phyloP scores from a whole-genome alignment of 2,888 invertebrate species.

The Ophion obscuratus region DNA sequence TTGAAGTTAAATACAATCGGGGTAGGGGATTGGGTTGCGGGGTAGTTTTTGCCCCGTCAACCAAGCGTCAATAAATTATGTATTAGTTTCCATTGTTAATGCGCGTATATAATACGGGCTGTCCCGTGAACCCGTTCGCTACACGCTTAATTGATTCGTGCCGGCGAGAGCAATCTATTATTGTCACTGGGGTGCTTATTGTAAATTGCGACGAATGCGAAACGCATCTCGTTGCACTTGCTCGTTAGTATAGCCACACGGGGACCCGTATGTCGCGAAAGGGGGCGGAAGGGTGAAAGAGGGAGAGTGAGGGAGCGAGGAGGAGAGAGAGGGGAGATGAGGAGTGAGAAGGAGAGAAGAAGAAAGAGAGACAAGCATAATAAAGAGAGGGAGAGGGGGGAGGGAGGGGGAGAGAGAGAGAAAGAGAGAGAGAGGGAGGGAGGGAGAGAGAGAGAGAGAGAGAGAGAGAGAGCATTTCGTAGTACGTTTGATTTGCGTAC shows the following conservation, averaged over 20 bases:
- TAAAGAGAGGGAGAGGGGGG: too few species aligned
- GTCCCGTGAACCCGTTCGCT: constrained; percentile 64
- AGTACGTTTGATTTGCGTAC: constrained; percentile 6
- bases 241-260: constrained; percentile 27
- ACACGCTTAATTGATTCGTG: constrained; percentile 75
- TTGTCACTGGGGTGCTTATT: constrained; percentile 69
- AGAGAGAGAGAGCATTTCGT: neutral
- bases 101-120: neutral
- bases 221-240: constrained; percentile 27
- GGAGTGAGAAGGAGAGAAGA: too few species aligned
- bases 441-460: neutral
- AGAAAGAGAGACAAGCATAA: neutral
- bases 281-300: too few species aligned
- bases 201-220: constrained; percentile 65
- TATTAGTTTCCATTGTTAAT: constrained; percentile 72
- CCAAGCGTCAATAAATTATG: constrained; percentile 56
- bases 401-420: too few species aligned
- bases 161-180: constrained; percentile 71
- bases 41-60: constrained; percentile 24
- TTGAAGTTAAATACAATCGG: neutral
- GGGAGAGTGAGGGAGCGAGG: neutral
- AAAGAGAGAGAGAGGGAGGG: too few species aligned
- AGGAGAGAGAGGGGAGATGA: neutral
- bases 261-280: neutral
- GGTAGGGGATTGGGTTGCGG: neutral